phyloP scores from a whole-genome alignment of 2,888 invertebrate genomes.

The Eretmocerus hayati region DNA sequence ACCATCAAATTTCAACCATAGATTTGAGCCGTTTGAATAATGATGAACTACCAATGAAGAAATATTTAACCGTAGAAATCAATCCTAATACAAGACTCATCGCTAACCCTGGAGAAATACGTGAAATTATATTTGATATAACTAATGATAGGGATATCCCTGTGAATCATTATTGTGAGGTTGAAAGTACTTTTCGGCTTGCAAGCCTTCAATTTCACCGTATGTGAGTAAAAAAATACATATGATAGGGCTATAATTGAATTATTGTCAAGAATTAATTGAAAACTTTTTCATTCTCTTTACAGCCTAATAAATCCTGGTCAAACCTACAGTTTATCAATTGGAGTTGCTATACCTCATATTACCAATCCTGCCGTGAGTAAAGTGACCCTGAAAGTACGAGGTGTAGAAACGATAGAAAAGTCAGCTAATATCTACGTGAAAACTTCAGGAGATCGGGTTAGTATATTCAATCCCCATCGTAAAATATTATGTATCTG shows the following conservation, averaged over 20 bases:
- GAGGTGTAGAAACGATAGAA: constrained; percentile 29
- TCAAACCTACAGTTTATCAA: constrained; percentile 29
- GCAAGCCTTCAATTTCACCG: too few species aligned
- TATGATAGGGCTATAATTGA: not conserved
- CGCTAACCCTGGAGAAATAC: constrained; percentile 30
- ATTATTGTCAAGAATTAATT: not conserved
- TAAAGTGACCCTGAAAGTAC: constrained; percentile 32
- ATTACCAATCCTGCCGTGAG: constrained; percentile 22
- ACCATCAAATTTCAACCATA: constrained; percentile 26
- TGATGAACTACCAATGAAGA: constrained; percentile 19
- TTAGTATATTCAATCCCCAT: too few species aligned
- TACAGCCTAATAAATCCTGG: constrained; percentile 12
- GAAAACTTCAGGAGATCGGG: constrained; percentile 22
- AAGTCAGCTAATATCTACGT: constrained; percentile 36
- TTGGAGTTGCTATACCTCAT: too few species aligned
- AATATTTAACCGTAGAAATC: constrained; percentile 32
- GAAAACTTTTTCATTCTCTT: not conserved
- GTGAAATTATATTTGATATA: constrained; percentile 61
- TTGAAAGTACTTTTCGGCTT: too few species aligned
- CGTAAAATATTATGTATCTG: too few species aligned
- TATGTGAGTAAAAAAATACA: not conserved
- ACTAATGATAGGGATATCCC: constrained; percentile 58
- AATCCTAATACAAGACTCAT: constrained; percentile 34
- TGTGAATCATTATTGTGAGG: not conserved
- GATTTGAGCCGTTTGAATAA: constrained; percentile 22